These are phyloP conservation scores for Crypturellus undulatus DNA, from an alignment of 2,113 vertebrate genomes.

Conservation along the genomic window DNA sequence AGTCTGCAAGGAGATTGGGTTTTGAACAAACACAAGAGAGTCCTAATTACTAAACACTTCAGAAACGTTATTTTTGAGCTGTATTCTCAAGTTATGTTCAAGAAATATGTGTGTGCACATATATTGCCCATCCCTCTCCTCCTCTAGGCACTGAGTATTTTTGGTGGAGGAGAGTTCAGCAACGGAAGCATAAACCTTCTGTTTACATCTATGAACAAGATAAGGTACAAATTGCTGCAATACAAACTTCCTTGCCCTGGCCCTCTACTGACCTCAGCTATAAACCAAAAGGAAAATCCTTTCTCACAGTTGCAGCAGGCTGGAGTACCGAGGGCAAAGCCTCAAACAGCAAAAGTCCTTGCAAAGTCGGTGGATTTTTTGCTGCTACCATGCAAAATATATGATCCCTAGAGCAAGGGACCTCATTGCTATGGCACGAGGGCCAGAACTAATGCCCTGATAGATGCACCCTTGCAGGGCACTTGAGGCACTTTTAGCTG, in stretches of 20 bases:
- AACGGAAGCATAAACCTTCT: constrained; percentile 58
- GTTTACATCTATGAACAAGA: constrained; percentile 68
- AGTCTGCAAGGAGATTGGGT: neutral
- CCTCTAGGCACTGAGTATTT: neutral
- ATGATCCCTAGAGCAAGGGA: accelerated
- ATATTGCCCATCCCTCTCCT: neutral
- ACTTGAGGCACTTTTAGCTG: neutral
- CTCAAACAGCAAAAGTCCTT: neutral
- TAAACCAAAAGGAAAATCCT: constrained; percentile 19
- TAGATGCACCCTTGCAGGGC: neutral
- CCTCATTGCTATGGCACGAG: neutral
- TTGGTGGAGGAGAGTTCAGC: neutral
- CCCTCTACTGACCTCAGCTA: constrained; percentile 57
- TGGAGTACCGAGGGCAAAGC: constrained; percentile 6
- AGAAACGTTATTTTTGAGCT: neutral
- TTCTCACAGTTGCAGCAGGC: constrained; percentile 1
- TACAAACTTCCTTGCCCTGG: constrained; percentile 65
- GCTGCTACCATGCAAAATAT: neutral
- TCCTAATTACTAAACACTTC: neutral
- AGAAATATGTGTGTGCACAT: neutral
- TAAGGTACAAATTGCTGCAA: constrained; percentile 71
- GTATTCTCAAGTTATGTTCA: neutral
- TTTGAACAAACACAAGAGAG: neutral
- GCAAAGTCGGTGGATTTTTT: constrained; percentile 9
- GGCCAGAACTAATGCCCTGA: neutral